A percentile compares a stretch with the other conserved stretches of the same genome.
These are phyloP conservation scores for Xiphophorus birchmanni DNA, from an alignment of 2,797 vertebrate genomes.

Conservation along the genomic window DNA sequence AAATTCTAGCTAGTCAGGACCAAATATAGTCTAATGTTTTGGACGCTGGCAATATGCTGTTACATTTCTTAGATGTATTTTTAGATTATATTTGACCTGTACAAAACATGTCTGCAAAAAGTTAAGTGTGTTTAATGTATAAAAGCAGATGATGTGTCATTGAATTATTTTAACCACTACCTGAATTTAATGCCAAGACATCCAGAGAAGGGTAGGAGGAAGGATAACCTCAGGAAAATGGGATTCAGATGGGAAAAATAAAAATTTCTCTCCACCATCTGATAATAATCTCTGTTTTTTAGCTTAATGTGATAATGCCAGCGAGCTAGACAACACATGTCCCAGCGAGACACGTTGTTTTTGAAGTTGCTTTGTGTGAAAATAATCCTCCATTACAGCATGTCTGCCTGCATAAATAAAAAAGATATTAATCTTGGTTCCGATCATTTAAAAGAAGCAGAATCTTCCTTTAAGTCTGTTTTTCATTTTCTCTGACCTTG, in stretches of 20 bases:
- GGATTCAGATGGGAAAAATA: background rate
- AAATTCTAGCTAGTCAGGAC: background rate
- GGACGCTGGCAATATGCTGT: background rate
- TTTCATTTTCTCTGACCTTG: slow-evolving; percentile 42
- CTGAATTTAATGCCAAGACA: background rate
- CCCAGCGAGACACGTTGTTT: background rate
- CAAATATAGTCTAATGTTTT: background rate
- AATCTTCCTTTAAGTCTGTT: slow-evolving; percentile 29
- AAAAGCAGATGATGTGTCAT: background rate
- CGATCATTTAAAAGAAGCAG: slow-evolving; percentile 9
- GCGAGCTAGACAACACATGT: background rate
- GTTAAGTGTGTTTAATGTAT: background rate
- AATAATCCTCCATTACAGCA: background rate
- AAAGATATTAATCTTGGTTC: background rate
- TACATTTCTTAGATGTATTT: background rate
- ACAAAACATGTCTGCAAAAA: background rate
- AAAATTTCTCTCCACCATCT: background rate
- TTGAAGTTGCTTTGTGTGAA: background rate
- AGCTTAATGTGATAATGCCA: background rate
- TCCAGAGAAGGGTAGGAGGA: background rate
- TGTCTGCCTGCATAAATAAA: background rate
- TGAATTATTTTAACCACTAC: background rate
- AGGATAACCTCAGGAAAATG: background rate
- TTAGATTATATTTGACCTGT: background rate
- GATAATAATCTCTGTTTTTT: background rate